Evolutionary conservation across 2,888 invertebrate genomes (phyloP).

Genomic region (Hemithea aestivaria): DNA sequence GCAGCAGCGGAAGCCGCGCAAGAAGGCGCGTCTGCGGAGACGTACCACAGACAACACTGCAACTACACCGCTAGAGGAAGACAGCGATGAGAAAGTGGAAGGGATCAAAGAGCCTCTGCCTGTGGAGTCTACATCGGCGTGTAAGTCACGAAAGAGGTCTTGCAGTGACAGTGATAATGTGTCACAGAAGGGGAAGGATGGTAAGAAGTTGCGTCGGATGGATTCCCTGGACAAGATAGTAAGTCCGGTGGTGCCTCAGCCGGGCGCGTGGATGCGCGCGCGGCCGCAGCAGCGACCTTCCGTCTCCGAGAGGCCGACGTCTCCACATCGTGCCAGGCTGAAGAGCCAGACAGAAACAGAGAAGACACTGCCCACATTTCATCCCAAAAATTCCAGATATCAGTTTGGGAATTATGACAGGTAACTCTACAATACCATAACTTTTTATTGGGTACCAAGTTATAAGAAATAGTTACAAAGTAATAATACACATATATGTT

Average conservation of each 20-base stretch:
- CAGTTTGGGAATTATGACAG: constrained; percentile 98
- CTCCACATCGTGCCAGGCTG: constrained; percentile 59
- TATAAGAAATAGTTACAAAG: no score
- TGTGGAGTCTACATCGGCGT: constrained; percentile 60
- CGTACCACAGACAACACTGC: constrained; percentile 69
- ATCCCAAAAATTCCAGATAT: constrained; percentile 88
- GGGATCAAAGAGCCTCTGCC: constrained; percentile 60
- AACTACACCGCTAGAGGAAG: constrained; percentile 40
- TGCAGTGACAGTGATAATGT: constrained; percentile 78
- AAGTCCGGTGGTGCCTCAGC: constrained; percentile 94
- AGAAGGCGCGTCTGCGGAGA: constrained; percentile 81
- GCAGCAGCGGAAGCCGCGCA: constrained; percentile 83
- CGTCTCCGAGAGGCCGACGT: constrained; percentile 69
- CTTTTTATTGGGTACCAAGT: no score
- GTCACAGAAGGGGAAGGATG: constrained; percentile 73
- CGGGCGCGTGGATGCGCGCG: constrained; percentile 88
- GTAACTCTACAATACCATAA: constrained; percentile 47
- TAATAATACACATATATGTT: no score
- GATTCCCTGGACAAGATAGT: constrained; percentile 93
- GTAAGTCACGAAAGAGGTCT: constrained; percentile 68
- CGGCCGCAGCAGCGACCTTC: constrained; percentile 55
- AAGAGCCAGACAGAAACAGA: constrained; percentile 59
- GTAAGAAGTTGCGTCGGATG: constrained; percentile 81
- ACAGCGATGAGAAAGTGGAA: constrained; percentile 43
- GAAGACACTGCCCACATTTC: constrained; percentile 81